Evolutionary conservation across 2,113 vertebrate genomes (phyloP).

Genomic region (Grallaria varia): DNA sequence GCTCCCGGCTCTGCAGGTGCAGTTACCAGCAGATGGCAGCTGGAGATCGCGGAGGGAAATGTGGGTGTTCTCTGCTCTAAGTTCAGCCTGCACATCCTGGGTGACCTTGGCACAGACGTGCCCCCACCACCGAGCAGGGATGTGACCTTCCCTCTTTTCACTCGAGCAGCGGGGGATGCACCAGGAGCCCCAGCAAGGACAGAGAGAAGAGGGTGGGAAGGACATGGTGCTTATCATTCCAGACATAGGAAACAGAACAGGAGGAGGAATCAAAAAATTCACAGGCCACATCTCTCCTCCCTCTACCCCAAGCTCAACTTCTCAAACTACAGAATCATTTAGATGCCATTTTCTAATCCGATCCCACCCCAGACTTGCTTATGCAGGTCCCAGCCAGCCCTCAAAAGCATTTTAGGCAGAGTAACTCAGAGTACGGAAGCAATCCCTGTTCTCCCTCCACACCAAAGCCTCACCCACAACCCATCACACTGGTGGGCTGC

Average conservation of each 20-base stretch:
- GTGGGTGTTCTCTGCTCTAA: rapidly evolving
- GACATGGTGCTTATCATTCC: rapidly evolving
- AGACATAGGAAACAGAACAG: rapidly evolving
- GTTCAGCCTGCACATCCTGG: not conserved
- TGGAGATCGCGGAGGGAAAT: slow-evolving; percentile 16
- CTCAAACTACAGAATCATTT: not conserved
- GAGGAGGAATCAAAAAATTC: not conserved
- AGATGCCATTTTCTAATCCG: not conserved
- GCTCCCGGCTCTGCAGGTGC: not conserved
- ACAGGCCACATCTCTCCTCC: not conserved
- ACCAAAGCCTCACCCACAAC: not conserved
- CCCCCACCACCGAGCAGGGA: rapidly evolving
- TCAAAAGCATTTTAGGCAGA: not conserved
- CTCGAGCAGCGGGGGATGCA: rapidly evolving
- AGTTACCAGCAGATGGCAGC: slow-evolving; percentile 65
- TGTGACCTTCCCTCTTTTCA: rapidly evolving
- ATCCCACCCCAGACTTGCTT: not conserved
- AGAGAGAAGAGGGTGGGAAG: not conserved
- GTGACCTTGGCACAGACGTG: not conserved
- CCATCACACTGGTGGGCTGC: not conserved
- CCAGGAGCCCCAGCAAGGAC: not conserved
- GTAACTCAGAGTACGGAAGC: not conserved
- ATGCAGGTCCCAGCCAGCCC: not conserved
- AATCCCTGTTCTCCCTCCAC: not conserved
- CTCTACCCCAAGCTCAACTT: not conserved